A percentile compares a stretch with the other conserved stretches of the same genome.
These are phyloP conservation scores for Acleris sparsana DNA, from an alignment of 2,888 invertebrate species.

Conservation along the genomic window DNA sequence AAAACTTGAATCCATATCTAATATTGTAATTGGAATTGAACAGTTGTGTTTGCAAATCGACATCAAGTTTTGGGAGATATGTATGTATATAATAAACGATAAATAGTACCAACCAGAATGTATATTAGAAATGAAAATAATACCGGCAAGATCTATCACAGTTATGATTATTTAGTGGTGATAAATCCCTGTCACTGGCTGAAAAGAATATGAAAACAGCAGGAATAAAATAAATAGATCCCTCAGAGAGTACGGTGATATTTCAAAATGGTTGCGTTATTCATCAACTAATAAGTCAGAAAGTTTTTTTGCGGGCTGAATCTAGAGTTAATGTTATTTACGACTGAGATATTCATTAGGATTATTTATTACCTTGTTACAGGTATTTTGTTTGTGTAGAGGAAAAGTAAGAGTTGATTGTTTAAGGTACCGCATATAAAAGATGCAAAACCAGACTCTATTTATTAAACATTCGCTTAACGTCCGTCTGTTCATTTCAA, in stretches of 20 bases:
- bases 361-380: conserved; percentile 4
- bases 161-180: conserved; percentile 14
- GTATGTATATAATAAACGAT: too few relatives aligned
- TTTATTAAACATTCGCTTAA: too few relatives aligned
- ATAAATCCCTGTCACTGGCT: conserved; percentile 28
- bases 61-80: too few relatives aligned
- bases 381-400: background rate
- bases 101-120: background rate
- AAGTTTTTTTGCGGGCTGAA: background rate
- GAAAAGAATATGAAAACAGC: conserved; percentile 33
- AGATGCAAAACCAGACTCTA: too few relatives aligned
- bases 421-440: too few relatives aligned
- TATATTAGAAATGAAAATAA: conserved; percentile 17
- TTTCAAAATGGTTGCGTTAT: conserved; percentile 11
- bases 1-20: too few relatives aligned
- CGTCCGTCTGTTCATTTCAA: too few relatives aligned
- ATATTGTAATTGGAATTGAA: too few relatives aligned
- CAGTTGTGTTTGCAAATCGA: too few relatives aligned
- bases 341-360: background rate
- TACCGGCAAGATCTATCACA: conserved; percentile 23
- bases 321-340: conserved; percentile 6
- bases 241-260: conserved; percentile 12
- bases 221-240: conserved; percentile 9
- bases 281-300: background rate
- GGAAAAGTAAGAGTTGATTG: background rate